phyloP scores from a whole-genome alignment of 2,888 invertebrate genomes.

The Drymonia ruficornis region DNA sequence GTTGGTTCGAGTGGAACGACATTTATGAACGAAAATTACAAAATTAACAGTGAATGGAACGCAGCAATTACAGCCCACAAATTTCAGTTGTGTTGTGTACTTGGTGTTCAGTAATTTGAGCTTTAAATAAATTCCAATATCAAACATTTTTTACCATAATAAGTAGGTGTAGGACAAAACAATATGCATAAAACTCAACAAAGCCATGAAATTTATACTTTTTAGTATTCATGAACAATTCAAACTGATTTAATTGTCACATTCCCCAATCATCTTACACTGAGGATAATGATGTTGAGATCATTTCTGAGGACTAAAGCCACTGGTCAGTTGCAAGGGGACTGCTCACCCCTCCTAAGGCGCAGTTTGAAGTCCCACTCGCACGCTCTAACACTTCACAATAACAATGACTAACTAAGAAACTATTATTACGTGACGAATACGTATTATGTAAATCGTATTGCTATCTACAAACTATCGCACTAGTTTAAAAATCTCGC shows the following conservation, averaged over 20 bases:
- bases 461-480: slow-evolving; percentile 17
- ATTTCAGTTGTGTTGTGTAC: no score
- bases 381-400: background rate
- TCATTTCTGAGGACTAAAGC: background rate
- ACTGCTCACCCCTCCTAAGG: background rate
- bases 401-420: slow-evolving; percentile 5
- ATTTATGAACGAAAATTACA: no score
- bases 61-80: no score
- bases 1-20: no score
- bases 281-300: background rate
- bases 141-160: no score
- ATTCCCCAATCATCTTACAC: background rate
- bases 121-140: no score
- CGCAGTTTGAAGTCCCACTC: background rate
- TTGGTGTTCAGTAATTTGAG: no score
- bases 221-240: background rate
- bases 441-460: slow-evolving; percentile 5
- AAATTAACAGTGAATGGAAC: no score
- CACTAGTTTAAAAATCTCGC: slow-evolving; percentile 26
- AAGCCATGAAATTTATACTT: no score
- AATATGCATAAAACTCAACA: no score
- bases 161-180: no score
- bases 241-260: no score
- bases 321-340: background rate
- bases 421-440: background rate